Evolutionary conservation across 2,888 invertebrate species (phyloP).

Genomic region (Drosophila phalerata): DNA sequence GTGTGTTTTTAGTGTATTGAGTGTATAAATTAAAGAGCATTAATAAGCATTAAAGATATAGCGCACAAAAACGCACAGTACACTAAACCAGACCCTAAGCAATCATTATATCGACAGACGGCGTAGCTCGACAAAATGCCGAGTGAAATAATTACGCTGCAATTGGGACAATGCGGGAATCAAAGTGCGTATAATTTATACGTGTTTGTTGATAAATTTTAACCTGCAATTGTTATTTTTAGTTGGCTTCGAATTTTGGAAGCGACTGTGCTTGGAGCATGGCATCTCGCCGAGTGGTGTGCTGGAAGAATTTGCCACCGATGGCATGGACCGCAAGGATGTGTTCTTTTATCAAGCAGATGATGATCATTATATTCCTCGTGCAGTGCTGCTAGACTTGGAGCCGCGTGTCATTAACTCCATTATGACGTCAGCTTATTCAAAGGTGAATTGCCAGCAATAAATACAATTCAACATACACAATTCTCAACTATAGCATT

Average conservation of each 20-base stretch:
- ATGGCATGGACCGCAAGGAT: conserved; percentile 98
- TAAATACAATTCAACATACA: not conserved
- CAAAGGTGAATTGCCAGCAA: conserved; percentile 88
- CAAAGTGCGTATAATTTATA: conserved; percentile 91
- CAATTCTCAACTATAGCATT: not conserved
- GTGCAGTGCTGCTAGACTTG: conserved; percentile 97
- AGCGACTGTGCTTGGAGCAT: conserved; percentile 98
- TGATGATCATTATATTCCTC: conserved; percentile 99
- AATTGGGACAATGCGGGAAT: conserved; percentile 99
- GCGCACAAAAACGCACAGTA: conserved; percentile 13
- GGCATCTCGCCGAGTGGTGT: conserved; percentile 99
- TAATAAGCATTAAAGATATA: not conserved
- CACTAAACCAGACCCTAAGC: conserved; percentile 1
- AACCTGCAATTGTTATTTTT: not conserved
- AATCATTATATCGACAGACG: conserved; percentile 28
- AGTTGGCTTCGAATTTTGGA: conserved; percentile 99
- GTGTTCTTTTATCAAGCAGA: conserved; percentile 99
- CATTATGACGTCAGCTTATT: conserved; percentile 97
- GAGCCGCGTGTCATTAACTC: conserved; percentile 99
- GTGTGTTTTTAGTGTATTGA: conserved; percentile 17
- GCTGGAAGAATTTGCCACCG: conserved; percentile 94
- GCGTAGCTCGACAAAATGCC: conserved; percentile 89
- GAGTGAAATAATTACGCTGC: conserved; percentile 99
- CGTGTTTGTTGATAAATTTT: not conserved
- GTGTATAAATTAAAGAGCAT: conserved; percentile 30